A percentile compares a stretch with the other conserved stretches of the same genome.
Conservation (phyloP, 2,888 invertebrate species). For the Tetranychus truncatus region DNA sequence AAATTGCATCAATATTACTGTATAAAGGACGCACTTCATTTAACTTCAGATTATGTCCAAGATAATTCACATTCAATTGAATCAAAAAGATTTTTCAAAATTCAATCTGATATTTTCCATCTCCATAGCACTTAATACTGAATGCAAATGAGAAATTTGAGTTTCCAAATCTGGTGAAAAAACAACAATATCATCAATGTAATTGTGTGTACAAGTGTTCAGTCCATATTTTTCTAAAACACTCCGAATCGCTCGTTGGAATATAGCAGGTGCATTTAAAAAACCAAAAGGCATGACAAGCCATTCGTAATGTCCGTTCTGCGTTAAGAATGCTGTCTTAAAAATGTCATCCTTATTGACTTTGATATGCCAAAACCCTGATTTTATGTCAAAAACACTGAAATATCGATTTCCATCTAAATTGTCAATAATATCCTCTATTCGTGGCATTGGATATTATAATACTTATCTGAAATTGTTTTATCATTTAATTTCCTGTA, state of each 20-base stretch:
- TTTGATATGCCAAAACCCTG: constrained; percentile 12
- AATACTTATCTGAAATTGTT: too few species aligned
- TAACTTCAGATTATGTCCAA: constrained; percentile 3
- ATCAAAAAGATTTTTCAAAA: constrained; percentile 8
- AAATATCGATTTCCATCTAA: neutral
- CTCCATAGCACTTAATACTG: neutral
- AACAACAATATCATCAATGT: constrained; percentile 17
- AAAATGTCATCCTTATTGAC: neutral
- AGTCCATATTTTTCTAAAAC: constrained; percentile 14
- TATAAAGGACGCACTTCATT: constrained; percentile 1
- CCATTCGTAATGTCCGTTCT: constrained; percentile 9
- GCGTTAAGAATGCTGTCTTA: constrained; percentile 11
- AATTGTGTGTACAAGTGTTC: neutral
- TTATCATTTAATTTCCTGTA: too few species aligned
- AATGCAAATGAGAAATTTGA: neutral
- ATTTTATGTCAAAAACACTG: constrained; percentile 5
- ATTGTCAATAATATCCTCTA: neutral
- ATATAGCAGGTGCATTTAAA: constrained; percentile 3
- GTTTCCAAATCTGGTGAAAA: neutral
- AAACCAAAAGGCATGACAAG: constrained; percentile 14
- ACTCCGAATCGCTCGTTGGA: constrained; percentile 7
- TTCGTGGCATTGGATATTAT: too few species aligned
- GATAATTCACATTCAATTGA: neutral
- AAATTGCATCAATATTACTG: constrained; percentile 10
- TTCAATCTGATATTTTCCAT: constrained; percentile 5